A percentile compares a stretch with the other conserved stretches of the same genome.
phyloP scores from a whole-genome alignment of 2,113 vertebrate species.

The Muntiacus muntjak region DNA sequence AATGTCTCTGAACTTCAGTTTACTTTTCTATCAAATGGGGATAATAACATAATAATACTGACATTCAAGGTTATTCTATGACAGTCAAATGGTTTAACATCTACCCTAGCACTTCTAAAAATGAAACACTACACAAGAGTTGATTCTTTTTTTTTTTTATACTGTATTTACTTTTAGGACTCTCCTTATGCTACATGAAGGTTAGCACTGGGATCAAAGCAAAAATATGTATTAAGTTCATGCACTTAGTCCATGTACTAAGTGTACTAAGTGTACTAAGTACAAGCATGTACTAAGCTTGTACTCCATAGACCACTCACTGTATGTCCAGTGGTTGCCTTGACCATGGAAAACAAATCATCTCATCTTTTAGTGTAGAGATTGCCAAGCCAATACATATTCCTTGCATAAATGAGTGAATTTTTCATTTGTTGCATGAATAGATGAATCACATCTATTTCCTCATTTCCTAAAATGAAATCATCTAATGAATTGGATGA shows the following conservation, averaged over 20 bases:
- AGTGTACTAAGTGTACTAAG: too few species aligned
- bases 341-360: not conserved
- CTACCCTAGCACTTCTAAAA: not conserved
- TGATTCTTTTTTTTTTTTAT: not conserved
- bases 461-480: slow-evolving; percentile 52
- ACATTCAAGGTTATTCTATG: not conserved
- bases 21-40: not conserved
- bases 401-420: not conserved
- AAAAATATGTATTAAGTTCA: not conserved
- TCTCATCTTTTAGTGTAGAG: slow-evolving; percentile 4
- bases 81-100: not conserved
- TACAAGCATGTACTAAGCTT: too few species aligned
- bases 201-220: not conserved
- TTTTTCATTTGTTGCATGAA: slow-evolving; percentile 14
- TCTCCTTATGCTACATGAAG: not conserved
- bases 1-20: not conserved
- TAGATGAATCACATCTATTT: slow-evolving; percentile 45
- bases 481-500: slow-evolving; percentile 52
- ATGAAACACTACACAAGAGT: not conserved
- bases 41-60: not conserved
- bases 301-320: not conserved
- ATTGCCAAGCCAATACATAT: not conserved
- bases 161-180: not conserved
- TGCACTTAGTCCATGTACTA: not conserved
- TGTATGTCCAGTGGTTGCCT: not conserved